Base-by-base conservation (phyloP, 2,888 invertebrate genomes). In the Cephus spinipes region DNA sequence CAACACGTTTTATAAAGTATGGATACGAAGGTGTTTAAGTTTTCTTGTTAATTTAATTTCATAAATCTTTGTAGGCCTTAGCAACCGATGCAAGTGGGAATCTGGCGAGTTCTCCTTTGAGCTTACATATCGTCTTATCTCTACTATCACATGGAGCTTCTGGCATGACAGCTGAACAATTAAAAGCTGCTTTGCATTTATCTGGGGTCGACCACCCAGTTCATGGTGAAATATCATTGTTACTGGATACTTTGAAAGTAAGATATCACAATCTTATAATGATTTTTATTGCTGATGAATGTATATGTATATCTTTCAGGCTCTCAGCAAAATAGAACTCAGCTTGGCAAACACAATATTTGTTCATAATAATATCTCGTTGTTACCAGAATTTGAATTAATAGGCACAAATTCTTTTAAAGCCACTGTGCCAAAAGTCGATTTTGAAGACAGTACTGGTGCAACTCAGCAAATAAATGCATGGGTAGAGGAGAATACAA, bases 401-500 rank as follows among this genome's bases (percentile, higher is more conserved):
- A 76, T 82, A 36, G 83, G 90, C 32, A 82, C 85, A 73, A 83
- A 89, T 69, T 82, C 86, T 79, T 90, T 92, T 76, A 79, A 84
- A 30, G 83, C 89, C 3, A 86, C 87, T 31, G 84, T 88, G 11
- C 83, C 87, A 40, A 82, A 81, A 35, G 81, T 91, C 23, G 86
- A 91, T 78, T 92, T 92, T 79, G 77, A 36, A 31, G 77, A 81
- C 12, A 80, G 90, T 2, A 81, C 85, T n/a, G 88, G 86, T 69
- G 85, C 87, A n/a, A 89, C 89, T 23, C 85, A 90, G 12, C 73
- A 87, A n/a, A 93, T 94, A 76, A 94, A 94, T 84, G 77, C 87
- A 3, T 94, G 93, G 93, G 93, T 94, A 11, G 90, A 91, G 76
- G 85, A 91, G 9, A 87, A 92, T 79, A 94, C 94, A 0, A 90